A percentile compares a stretch with the other conserved stretches of the same genome.
Conservation (phyloP, 2,888 invertebrate genomes). For the Ophion obscuratus region DNA sequence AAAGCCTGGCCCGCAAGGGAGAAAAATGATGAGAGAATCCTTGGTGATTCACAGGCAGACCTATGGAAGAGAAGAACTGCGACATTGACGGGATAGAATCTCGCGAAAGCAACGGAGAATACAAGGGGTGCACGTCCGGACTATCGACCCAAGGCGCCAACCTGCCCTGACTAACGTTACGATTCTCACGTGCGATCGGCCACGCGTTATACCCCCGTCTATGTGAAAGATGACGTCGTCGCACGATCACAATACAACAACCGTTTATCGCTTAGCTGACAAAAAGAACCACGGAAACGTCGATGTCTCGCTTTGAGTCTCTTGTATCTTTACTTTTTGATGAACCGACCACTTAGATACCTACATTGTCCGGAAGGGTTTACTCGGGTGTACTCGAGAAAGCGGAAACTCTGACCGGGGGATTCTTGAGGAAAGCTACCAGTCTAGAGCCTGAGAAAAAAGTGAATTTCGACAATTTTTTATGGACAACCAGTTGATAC, state of each 20-base stretch:
- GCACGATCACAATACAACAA: not conserved
- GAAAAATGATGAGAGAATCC: not conserved
- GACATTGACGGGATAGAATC: conserved; percentile 32
- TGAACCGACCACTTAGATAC: not conserved
- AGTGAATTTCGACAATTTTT: no score
- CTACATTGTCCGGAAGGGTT: no score
- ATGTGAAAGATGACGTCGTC: conserved; percentile 26
- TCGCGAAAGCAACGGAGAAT: conserved; percentile 31
- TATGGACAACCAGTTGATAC: no score
- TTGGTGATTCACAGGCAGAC: not conserved
- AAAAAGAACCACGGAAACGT: conserved; percentile 19
- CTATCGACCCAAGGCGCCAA: conserved; percentile 63
- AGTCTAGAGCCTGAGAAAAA: no score
- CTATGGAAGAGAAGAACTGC: not conserved
- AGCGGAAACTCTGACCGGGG: no score
- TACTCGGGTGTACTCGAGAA: no score
- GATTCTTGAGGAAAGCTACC: no score
- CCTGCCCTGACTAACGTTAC: conserved; percentile 37
- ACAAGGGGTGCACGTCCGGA: conserved; percentile 44
- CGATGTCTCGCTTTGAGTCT: not conserved
- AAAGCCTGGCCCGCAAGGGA: not conserved
- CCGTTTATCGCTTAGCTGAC: conserved; percentile 6
- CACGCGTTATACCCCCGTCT: conserved; percentile 49
- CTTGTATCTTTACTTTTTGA: not conserved
- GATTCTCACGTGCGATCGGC: conserved; percentile 62